Evolutionary conservation across 2,797 vertebrate genomes (phyloP).

Genomic region (Gymnopithys bicolor): DNA sequence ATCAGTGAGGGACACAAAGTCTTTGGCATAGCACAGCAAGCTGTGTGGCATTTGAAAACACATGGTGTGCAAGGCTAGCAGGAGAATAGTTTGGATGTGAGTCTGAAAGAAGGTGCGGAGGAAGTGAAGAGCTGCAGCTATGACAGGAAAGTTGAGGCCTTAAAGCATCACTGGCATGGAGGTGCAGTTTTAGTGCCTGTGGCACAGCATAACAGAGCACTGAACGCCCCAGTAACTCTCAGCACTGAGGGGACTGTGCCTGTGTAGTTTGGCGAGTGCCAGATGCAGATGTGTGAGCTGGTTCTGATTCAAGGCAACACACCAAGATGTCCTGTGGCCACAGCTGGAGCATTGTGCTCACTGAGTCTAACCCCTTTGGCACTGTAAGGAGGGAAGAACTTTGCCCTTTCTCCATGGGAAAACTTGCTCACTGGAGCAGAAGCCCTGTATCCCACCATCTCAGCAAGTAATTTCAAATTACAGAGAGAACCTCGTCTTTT

Average conservation of each 20-base stretch:
- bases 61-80: slow-evolving; percentile 37
- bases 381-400: background rate
- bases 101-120: background rate
- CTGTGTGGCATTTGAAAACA: slow-evolving; percentile 55
- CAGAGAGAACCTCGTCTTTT: background rate
- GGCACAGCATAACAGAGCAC: background rate
- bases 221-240: background rate
- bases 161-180: background rate
- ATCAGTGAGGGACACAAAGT: slow-evolving; percentile 15
- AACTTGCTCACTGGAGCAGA: background rate
- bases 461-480: background rate
- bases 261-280: background rate
- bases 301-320: background rate
- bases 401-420: background rate
- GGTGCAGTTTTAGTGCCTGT: background rate
- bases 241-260: background rate
- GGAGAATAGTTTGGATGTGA: background rate
- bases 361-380: background rate
- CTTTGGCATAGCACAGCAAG: slow-evolving; percentile 32
- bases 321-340: background rate
- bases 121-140: background rate
- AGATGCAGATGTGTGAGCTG: background rate
- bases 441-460: background rate
- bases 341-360: background rate
- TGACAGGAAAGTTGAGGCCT: background rate